Base-by-base conservation (phyloP, 2,888 invertebrate genomes). In the Dicycla oo region DNA sequence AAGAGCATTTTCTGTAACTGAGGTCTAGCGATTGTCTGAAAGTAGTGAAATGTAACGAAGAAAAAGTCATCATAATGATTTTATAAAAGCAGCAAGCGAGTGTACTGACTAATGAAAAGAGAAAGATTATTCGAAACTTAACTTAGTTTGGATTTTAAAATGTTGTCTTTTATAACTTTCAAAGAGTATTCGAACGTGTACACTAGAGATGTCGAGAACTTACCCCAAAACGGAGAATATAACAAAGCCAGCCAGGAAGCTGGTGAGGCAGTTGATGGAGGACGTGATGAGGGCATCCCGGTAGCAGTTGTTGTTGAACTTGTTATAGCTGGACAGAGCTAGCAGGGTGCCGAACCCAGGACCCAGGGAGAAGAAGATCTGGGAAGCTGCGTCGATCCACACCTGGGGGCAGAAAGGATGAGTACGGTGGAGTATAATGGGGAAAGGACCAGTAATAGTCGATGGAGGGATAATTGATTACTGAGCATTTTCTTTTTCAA, bases 371-470 rank as follows among this genome's bases (percentile, higher is more conserved):
- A 99, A 99, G 96, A 99, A 99, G 86, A 99, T 98, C 93, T 99
- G 99, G 3, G 98, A 98, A 0, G 99, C 99, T 0, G 99, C 99
- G 91, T 98, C 99, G 72, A 98, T 98, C 99, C 99, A 99, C 13
- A 98, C 98, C 98, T 98, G 86, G 1, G 8, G 7, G 15, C 18
- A n/a, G 8, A 57, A n/a, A 26, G 38, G 3, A 15, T 10, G 2
- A 65, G 40, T 66, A 30, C 6, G 13, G 10, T 4, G 13, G 23
- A 8, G n/a, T 23, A 40, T 43, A 34, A 23, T 13, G 23, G 57
- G 23, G 0, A 60, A 65, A n/a, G n/a, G 15, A 30, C 11, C 7
- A 15, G 4, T 15, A n/a, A n/a, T n/a, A 60, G 13, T 26, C 15
- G 20, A 58, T 38, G 13, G 6, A 26, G 26, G 13, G 13, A 20